Conservation (phyloP, 2,797 vertebrate genomes). For the Heterohyrax brucei region DNA sequence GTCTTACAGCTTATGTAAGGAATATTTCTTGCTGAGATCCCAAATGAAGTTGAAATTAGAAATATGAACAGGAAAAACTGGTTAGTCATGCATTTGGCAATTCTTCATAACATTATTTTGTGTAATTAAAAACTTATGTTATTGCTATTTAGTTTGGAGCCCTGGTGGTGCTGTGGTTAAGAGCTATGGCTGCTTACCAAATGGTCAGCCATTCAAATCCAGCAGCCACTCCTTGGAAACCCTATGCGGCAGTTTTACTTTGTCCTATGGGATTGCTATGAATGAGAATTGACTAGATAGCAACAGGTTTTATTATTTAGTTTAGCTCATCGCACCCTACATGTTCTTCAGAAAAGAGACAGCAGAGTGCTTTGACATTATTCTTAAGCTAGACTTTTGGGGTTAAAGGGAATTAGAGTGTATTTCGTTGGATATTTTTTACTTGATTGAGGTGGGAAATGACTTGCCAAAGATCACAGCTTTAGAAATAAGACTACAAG, state of each 20-base stretch:
- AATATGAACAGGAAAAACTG: constrained; percentile 23
- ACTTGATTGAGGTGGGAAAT: neutral
- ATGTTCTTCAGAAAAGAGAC: constrained; percentile 53
- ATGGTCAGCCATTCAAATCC: too few species aligned
- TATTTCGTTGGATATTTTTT: neutral
- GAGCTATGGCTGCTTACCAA: too few species aligned
- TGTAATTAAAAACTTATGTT: neutral
- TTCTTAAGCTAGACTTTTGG: neutral
- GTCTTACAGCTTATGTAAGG: neutral
- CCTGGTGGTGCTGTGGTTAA: too few species aligned
- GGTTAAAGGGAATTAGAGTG: constrained; percentile 37
- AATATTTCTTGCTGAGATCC: constrained; percentile 10
- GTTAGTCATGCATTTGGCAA: constrained; percentile 2
- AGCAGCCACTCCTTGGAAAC: too few species aligned
- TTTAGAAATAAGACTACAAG: neutral
- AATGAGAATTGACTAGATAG: neutral
- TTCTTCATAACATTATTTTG: constrained; percentile 12
- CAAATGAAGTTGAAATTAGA: constrained; percentile 26
- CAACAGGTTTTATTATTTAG: neutral
- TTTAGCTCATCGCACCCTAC: constrained; percentile 6
- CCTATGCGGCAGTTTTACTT: too few species aligned
- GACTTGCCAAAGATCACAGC: neutral
- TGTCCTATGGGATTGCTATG: neutral
- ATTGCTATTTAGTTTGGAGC: neutral
- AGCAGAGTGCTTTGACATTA: constrained; percentile 58